These are phyloP conservation scores for Apogon hyalosoma DNA, from an alignment of 2,797 vertebrate genomes.

Conservation along the genomic window DNA sequence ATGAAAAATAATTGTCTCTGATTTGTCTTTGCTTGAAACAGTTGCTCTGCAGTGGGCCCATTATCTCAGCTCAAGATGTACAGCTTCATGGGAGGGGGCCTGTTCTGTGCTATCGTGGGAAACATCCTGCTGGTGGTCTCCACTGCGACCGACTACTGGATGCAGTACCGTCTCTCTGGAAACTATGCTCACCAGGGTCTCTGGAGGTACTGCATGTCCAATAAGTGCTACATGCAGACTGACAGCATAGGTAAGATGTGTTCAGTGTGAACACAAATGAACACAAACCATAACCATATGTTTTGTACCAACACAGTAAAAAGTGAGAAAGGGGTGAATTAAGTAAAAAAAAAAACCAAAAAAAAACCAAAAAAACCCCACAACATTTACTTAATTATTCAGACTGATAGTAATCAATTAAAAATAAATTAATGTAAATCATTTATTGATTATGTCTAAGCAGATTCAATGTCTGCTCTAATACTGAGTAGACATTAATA, in stretches of 20 bases:
- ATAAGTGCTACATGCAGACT: conserved; percentile 91
- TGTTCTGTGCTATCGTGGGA: conserved; percentile 92
- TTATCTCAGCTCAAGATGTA: conserved; percentile 86
- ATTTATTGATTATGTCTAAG: not conserved
- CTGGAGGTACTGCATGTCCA: conserved; percentile 91
- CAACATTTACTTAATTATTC: too few species aligned
- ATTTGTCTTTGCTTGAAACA: conserved; percentile 4
- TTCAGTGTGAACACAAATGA: too few species aligned
- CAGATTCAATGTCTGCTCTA: too few species aligned
- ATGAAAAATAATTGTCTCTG: not conserved
- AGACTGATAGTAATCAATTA: too few species aligned
- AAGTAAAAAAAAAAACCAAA: too few species aligned
- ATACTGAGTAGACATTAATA: too few species aligned
- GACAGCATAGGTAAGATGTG: conserved; percentile 88
- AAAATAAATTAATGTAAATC: too few species aligned
- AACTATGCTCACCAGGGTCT: conserved; percentile 91
- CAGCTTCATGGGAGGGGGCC: conserved; percentile 92
- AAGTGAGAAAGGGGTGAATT: too few species aligned
- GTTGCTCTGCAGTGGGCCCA: conserved; percentile 61
- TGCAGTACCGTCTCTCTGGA: conserved; percentile 91
- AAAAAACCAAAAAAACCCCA: too few species aligned
- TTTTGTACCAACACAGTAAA: too few species aligned
- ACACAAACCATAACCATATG: not conserved
- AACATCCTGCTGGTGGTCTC: conserved; percentile 91
- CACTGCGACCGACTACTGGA: conserved; percentile 92